phyloP scores from a whole-genome alignment of 2,888 invertebrate genomes.

The Drosophila vallismaia region DNA sequence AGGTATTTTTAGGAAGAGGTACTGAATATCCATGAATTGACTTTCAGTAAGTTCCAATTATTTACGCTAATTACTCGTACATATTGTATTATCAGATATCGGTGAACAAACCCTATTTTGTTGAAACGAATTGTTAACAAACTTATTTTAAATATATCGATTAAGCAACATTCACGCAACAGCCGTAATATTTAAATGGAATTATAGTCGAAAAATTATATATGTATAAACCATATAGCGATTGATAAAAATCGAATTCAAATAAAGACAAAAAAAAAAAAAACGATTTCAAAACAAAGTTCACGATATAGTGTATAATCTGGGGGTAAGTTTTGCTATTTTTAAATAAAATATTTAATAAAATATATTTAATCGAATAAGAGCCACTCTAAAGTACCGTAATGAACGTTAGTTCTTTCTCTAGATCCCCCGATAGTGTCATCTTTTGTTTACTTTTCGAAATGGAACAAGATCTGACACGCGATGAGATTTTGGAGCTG shows the following conservation, averaged over 20 bases:
- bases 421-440: background rate
- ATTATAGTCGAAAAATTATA: constrained; percentile 73
- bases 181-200: constrained; percentile 59
- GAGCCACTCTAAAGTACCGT: too few species aligned
- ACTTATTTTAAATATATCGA: constrained; percentile 66
- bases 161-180: constrained; percentile 54
- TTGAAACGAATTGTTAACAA: constrained; percentile 73
- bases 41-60: constrained; percentile 38
- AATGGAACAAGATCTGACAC: background rate
- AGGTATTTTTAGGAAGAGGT: constrained; percentile 11
- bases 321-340: too few species aligned
- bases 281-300: constrained; percentile 12
- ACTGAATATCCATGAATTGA: constrained; percentile 24
- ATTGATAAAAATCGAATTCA: constrained; percentile 46
- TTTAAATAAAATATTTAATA: too few species aligned
- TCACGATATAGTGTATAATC: too few species aligned
- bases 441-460: background rate
- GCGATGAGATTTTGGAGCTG: background rate
- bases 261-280: constrained; percentile 42
- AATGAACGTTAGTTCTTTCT: background rate
- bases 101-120: constrained; percentile 52
- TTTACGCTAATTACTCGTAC: constrained; percentile 37
- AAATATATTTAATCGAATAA: too few species aligned
- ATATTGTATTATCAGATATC: constrained; percentile 28
- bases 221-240: constrained; percentile 54